Evolutionary conservation across 2,888 invertebrate species (phyloP), one percentile per base, ranked within the genome.

Genomic region (Phalera bucephala): DNA sequence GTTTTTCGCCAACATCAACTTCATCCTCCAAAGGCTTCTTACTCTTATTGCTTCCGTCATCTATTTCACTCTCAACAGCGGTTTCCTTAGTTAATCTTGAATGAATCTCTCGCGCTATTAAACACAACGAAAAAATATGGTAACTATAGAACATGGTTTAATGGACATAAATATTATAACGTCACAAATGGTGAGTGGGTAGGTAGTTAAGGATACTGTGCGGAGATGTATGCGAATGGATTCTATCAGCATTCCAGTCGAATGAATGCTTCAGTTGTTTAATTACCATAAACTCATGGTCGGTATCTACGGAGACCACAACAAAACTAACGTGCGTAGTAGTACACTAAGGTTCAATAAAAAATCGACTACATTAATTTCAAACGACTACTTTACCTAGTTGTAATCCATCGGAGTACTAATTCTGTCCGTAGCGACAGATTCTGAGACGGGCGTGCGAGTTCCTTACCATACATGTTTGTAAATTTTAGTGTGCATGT

Each of bases 31-130:
- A 32, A 19, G 58, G 52, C 31, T 68, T 56, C 45, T 80, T 62
- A 36, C 60, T 67, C 23, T 63, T 62, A 48, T 72, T 76, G 36
- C 45, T 57, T 34, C 79, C 75, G 13, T 79, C 90, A 50, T 91
- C 88, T 33, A 91, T 67, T 46, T 91, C 79, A 57, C 81, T 86
- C 74, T 91, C 91, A 52, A 84, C 62, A 45, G 84, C 71, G 26
- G 82, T 69, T 78, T 91, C 88, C 59, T 80, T 89, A 59, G 74
- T 80, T 59, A 89, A 76, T 58, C 81, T 83, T 66, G 87, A 80
- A 76, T 83, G 87, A 65, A 90, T 80, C 85, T 90, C 90, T 79
- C 75, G 88, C 42, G 90, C 90, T 90, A 88, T 75, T 73, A 50
- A 72, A 76, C 62, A 60, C 73, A 65, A 78, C 73, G 65, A 74